A percentile compares a stretch with the other conserved stretches of the same genome.
phyloP scores from a whole-genome alignment of 2,797 vertebrate genomes.

The Gallinago stenura region DNA sequence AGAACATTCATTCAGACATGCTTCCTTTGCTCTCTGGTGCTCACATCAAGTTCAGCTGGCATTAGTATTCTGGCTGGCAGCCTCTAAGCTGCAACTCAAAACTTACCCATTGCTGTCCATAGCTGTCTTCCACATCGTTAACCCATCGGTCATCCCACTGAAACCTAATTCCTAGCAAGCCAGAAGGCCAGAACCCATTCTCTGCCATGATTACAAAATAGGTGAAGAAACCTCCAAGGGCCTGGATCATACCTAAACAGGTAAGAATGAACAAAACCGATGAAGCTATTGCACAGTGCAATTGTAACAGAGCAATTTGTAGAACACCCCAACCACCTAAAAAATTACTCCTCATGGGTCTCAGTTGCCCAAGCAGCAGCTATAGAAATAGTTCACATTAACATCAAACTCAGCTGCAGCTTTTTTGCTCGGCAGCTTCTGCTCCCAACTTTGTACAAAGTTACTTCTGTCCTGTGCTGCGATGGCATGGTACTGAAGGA shows the following conservation, averaged over 20 bases:
- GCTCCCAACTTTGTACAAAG: background rate
- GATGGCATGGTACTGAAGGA: background rate
- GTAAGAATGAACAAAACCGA: background rate
- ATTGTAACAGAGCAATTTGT: background rate
- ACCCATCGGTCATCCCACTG: conserved; percentile 90
- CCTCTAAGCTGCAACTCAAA: background rate
- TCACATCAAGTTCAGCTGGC: background rate
- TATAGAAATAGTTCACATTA: background rate
- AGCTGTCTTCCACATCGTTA: conserved; percentile 95
- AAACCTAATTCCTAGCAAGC: conserved; percentile 88
- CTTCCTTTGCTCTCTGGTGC: background rate
- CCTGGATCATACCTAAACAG: conserved; percentile 94
- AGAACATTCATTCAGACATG: background rate
- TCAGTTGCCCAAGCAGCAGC: background rate
- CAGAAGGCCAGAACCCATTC: conserved; percentile 91
- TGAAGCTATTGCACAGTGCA: background rate
- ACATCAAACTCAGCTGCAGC: background rate
- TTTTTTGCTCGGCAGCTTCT: background rate
- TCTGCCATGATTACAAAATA: conserved; percentile 98
- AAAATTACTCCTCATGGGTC: background rate
- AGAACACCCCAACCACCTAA: background rate
- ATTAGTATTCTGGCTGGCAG: background rate
- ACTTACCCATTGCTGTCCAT: conserved; percentile 98
- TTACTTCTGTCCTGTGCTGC: background rate
- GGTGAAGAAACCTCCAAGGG: conserved; percentile 93